Base-by-base conservation (phyloP, 2,113 vertebrate species). In the Tichodroma muraria region DNA sequence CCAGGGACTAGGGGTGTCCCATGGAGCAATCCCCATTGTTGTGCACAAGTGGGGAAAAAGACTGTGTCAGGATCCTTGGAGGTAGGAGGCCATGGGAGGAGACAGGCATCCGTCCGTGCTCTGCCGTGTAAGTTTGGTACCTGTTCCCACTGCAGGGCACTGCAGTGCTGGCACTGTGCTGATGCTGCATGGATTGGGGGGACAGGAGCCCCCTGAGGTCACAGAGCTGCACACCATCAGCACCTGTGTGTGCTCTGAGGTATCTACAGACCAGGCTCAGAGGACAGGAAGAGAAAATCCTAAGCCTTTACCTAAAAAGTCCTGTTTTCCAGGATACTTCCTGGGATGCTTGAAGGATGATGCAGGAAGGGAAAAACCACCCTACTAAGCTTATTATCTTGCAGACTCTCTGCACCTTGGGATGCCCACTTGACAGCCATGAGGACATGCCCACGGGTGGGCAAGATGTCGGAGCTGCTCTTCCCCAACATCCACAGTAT, bases 371-470 rank as follows among this genome's bases (percentile, higher is more conserved):
- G 16, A 15, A 60, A 71, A 91, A 3, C 10, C 31, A 72, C 50
- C 45, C 42, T 60, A 3, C 23, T 19, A 17, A 69, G 21, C 3
- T 31, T 25, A 17, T 52, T 38, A 30, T 5, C 47, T 59, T 75
- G 38, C 52, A 85, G 52, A 31, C 7, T 50, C 54, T n/a, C 44
- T 71, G 60, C 4, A 47, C 13, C 9, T 22, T 13, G 42, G 28
- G 52, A 57, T 75, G 35, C 13, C 8, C 37, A 8, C 1, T 0
- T 70, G 15, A 6, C 42, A 57, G 40, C 60, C 60, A 78, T 0
- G 0, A 56, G 45, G 24, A 28, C 19, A 10, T 13, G 20, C 17
- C 37, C 45, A 23, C 0, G 0, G 15, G n/a, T 15, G 28, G 28
- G 9, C 21, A 69, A 30, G 47, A 6, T 23, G 19, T 1, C 0